phyloP scores from a whole-genome alignment of 2,113 vertebrate genomes.

The Clinocottus analis region DNA sequence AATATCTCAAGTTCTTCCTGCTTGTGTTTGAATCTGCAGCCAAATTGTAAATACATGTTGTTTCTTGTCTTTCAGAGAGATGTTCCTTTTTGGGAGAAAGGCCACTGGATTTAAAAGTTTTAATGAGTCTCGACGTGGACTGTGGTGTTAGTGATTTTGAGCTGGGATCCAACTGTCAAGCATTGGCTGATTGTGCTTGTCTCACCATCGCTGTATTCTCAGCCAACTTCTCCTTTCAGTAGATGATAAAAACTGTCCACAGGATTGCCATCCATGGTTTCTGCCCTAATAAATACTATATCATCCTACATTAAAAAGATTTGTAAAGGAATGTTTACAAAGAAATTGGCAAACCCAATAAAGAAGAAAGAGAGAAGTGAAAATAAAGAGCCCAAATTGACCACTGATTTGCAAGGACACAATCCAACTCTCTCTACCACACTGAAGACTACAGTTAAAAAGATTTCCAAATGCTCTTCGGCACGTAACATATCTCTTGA shows the following conservation, averaged over 20 bases:
- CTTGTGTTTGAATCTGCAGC: constrained; percentile 10
- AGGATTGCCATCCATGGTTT: constrained; percentile 92
- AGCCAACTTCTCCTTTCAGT: constrained; percentile 65
- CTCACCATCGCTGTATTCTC: constrained; percentile 59
- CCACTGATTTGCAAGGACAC: constrained; percentile 84
- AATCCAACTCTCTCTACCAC: constrained; percentile 90
- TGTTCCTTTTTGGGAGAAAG: constrained; percentile 74
- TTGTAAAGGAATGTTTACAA: constrained; percentile 99
- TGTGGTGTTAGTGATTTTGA: constrained; percentile 47
- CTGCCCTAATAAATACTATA: constrained; percentile 91
- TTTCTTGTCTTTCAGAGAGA: constrained; percentile 81
- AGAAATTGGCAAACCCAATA: constrained; percentile 94
- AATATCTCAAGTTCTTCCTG: background rate
- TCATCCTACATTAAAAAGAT: constrained; percentile 93
- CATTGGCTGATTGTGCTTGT: constrained; percentile 55
- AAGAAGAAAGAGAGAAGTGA: constrained; percentile 92
- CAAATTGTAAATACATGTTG: constrained; percentile 51
- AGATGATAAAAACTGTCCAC: constrained; percentile 72
- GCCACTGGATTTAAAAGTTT: constrained; percentile 71
- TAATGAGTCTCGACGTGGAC: constrained; percentile 36
- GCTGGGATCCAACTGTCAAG: constrained; percentile 40
- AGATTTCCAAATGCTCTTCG: constrained; percentile 92
- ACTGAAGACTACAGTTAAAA: constrained; percentile 94
- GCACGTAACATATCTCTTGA: constrained; percentile 90
- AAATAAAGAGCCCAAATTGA: constrained; percentile 88